Base-by-base conservation (phyloP, 2,797 vertebrate species). In the Ispidina lecontei region DNA sequence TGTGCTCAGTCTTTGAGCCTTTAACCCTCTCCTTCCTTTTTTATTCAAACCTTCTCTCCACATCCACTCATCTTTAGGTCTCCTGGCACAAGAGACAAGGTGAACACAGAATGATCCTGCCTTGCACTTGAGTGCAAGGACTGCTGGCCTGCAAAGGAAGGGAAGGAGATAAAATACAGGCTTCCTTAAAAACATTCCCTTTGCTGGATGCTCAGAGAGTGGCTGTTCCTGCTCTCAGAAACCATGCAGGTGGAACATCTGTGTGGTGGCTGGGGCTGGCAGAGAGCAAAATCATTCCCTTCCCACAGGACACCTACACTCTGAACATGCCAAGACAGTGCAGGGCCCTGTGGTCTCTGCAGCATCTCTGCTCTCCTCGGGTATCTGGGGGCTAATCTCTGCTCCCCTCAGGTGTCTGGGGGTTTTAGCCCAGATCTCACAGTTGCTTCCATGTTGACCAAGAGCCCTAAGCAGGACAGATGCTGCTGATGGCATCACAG, bases 261-360 rank as follows among this genome's bases (percentile, higher is more conserved):
- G 69, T 1, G 2, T 26, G 68, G 81, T 2, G 3, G 58, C 39
- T 35, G 52, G 67, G 47, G n/a, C 47, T 44, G 39, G 19, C 22
- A 74, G 72, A 31, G 21, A 89, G 6, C 5, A 33, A 60, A 84
- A 70, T 16, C 16, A 12, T 51, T 47, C 14, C 62, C 29, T 33
- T 33, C 21, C 19, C 6, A 0, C 5, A 5, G 35, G 55, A 33
- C 70, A 33, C 20, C 52, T 58, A 11, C 10, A 1, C 8, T 2
- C 12, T 4, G 4, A 23, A 29, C 4, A 0, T 28, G 7, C 26
- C 0, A 4, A 51, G 44, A 11, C 26, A 37, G 52, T 4, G 0
- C 37, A n/a, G 35, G 7, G 29, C 58, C 31, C 22, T 4, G 1
- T 2, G 3, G 20, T 31, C 8, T 5, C 67, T 17, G 2, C n/a